Evolutionary conservation across 53 echinoderm and acorn worm species (phyloP).

Genomic region (Stichopus horrens): DNA sequence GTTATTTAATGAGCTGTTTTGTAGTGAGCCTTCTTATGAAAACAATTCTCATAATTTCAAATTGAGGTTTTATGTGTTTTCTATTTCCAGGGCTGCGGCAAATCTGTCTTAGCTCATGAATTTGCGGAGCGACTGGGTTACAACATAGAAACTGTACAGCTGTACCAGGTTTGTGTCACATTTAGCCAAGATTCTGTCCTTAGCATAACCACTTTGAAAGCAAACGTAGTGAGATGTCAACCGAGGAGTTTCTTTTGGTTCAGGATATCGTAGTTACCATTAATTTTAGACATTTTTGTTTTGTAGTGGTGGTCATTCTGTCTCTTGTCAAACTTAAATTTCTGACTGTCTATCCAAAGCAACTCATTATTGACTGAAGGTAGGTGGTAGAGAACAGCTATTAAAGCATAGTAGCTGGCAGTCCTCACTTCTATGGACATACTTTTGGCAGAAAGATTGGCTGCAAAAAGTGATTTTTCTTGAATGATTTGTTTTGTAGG

Average conservation of each 20-base stretch:
- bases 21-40: too few species aligned
- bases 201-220: too few species aligned
- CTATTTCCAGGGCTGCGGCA: conserved; percentile 88
- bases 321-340: not conserved
- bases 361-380: too few species aligned
- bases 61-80: not conserved
- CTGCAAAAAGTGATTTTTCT: too few species aligned
- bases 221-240: not conserved
- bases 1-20: too few species aligned
- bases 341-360: not conserved
- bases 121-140: conserved; percentile 93
- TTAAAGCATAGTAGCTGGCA: too few species aligned
- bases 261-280: not conserved
- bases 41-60: too few species aligned
- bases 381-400: too few species aligned
- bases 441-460: too few species aligned
- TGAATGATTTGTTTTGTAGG: too few species aligned
- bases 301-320: not conserved
- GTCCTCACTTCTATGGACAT: too few species aligned
- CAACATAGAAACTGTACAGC: conserved; percentile 90
- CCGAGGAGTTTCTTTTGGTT: not conserved
- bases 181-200: not conserved
- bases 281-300: not conserved
- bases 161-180: conserved; percentile 83
- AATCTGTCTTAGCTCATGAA: conserved; percentile 81